Percentiles rank a stretch among this genome's conserved stretches.
phyloP scores from a whole-genome alignment of 1,140 invertebrate species.

The Drosophila pandora region DNA sequence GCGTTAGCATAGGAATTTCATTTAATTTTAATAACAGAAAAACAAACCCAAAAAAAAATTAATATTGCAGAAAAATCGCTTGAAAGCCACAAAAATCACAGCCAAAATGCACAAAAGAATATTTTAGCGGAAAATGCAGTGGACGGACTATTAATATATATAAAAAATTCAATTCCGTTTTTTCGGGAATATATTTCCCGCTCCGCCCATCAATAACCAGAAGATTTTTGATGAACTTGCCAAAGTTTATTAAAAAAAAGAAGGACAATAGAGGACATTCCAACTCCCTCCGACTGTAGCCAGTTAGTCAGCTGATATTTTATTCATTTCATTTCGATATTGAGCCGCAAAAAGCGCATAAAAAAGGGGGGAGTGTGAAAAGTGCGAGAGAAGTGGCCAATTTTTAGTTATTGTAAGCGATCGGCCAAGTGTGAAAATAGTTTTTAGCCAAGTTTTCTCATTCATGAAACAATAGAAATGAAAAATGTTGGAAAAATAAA shows the following conservation, averaged over 20 bases:
- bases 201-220: conserved; percentile 46
- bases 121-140: conserved; percentile 44
- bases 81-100: conserved; percentile 23
- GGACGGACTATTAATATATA: conserved; percentile 32
- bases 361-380: conserved; percentile 22
- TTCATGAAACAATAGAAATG: conserved; percentile 1
- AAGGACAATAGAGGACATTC: not conserved
- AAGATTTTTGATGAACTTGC: conserved; percentile 71
- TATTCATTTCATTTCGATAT: conserved; percentile 72
- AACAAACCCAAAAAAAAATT: not conserved
- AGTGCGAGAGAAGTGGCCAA: conserved; percentile 38
- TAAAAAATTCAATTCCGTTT: conserved; percentile 59
- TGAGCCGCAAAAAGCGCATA: conserved; percentile 32
- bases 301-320: conserved; percentile 63
- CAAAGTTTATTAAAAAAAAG: conserved; percentile 72
- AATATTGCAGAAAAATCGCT: conserved; percentile 15
- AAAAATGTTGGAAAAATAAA: not conserved
- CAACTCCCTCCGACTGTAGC: conserved; percentile 21
- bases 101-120: conserved; percentile 55
- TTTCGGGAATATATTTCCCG: conserved; percentile 10
- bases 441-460: conserved; percentile 33
- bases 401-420: conserved; percentile 71
- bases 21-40: conserved; percentile 27
- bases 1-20: conserved; percentile 37
- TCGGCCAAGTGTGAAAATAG: conserved; percentile 73